phyloP scores from a whole-genome alignment of 2,113 vertebrate species.

The Budorcas taxicolor region DNA sequence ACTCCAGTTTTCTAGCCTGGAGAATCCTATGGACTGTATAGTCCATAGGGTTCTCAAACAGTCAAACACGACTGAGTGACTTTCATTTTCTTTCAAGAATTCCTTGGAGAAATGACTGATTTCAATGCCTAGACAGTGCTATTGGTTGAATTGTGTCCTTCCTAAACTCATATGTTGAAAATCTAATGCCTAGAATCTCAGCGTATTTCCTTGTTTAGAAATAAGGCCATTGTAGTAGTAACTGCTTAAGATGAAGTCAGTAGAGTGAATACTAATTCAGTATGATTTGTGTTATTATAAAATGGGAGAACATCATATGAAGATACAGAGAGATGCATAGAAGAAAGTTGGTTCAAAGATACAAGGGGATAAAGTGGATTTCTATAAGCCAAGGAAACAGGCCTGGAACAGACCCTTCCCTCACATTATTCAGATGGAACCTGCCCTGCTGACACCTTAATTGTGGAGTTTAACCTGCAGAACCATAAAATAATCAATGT shows the following conservation, averaged over 20 bases:
- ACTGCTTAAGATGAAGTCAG: not conserved
- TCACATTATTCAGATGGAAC: not conserved
- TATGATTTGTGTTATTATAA: not conserved
- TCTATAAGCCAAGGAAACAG: not conserved
- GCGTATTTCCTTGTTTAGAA: not conserved
- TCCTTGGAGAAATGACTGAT: not conserved
- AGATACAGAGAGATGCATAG: not conserved
- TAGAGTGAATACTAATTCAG: not conserved
- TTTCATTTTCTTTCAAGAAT: not conserved
- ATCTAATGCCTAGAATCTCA: not conserved
- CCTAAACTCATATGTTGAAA: not conserved
- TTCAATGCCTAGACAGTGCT: not conserved
- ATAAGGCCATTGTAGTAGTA: not conserved
- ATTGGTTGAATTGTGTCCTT: not conserved
- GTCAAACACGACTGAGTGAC: accelerated
- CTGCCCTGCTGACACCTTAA: not conserved
- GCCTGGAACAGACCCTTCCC: not conserved
- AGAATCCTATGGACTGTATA: not conserved
- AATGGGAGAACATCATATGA: not conserved
- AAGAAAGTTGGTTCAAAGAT: not conserved
- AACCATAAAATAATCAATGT: not conserved
- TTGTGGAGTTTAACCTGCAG: not conserved
- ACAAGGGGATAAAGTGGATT: accelerated
- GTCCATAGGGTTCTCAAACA: not conserved
- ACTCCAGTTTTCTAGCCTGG: too few species aligned